A percentile compares a stretch with the other conserved stretches of the same genome.
phyloP scores from a whole-genome alignment of 2,888 invertebrate species.

The Polymixis flavicincta region DNA sequence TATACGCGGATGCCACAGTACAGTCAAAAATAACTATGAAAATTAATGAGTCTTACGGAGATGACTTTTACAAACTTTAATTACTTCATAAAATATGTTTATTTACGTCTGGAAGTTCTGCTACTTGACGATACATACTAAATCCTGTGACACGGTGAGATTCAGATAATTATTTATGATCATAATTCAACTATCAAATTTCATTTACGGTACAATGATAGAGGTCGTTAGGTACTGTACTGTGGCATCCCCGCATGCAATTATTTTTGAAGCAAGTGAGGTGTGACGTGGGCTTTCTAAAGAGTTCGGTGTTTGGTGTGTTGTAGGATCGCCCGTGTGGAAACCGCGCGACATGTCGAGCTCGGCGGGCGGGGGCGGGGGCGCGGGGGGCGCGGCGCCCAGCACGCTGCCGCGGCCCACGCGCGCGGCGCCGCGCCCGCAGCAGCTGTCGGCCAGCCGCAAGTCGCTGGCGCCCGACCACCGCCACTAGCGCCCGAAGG shows the following conservation, averaged over 20 bases:
- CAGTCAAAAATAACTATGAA: slow-evolving; percentile 17
- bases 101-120: slow-evolving; percentile 9
- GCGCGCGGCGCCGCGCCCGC: slow-evolving; percentile 89
- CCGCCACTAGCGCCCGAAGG: slow-evolving; percentile 49
- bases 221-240: slow-evolving; percentile 37
- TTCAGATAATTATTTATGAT: slow-evolving; percentile 18
- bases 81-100: slow-evolving; percentile 8
- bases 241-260: slow-evolving; percentile 50
- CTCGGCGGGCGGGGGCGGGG: slow-evolving; percentile 84
- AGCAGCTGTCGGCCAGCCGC: slow-evolving; percentile 82
- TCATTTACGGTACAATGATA: slow-evolving; percentile 23
- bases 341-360: slow-evolving; percentile 97
- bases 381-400: slow-evolving; percentile 81
- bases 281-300: slow-evolving; percentile 71
- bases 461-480: slow-evolving; percentile 88
- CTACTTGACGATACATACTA: slow-evolving; percentile 10
- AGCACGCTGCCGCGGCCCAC: slow-evolving; percentile 86
- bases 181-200: slow-evolving; percentile 8
- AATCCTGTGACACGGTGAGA: slow-evolving; percentile 22
- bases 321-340: slow-evolving; percentile 99
- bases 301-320: slow-evolving; percentile 92
- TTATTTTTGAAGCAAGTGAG: slow-evolving; percentile 44
- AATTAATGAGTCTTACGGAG: slow-evolving; percentile 3
- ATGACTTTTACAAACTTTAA: slow-evolving; percentile 20
- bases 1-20: slow-evolving; percentile 48